Percentiles rank a stretch among this genome's conserved stretches.
Evolutionary conservation across 2,888 invertebrate species (phyloP).

Genomic region (Tiphia femorata): DNA sequence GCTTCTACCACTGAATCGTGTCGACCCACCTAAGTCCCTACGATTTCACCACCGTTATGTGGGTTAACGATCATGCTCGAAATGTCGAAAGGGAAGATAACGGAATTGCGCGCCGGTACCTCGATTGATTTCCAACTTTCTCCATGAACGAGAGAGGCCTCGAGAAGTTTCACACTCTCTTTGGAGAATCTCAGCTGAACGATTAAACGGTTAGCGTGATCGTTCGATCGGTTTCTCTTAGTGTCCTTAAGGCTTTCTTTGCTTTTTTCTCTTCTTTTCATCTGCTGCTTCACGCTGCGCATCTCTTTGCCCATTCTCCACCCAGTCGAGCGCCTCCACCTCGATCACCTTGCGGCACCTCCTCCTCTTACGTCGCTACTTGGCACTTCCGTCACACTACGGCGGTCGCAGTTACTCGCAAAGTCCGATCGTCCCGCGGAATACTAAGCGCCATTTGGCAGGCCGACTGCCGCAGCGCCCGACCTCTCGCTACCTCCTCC

Average conservation of each 20-base stretch:
- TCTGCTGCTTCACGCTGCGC: neutral
- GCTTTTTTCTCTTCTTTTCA: neutral
- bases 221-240: too few species aligned
- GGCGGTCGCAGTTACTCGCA: constrained; percentile 55
- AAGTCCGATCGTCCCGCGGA: constrained; percentile 53
- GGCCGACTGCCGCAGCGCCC: constrained; percentile 35
- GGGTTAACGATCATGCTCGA: too few species aligned
- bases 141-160: too few species aligned
- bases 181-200: too few species aligned
- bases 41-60: too few species aligned
- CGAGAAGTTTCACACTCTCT: too few species aligned
- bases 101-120: too few species aligned
- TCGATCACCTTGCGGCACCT: constrained; percentile 19
- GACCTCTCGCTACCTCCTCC: constrained; percentile 13
- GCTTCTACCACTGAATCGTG: too few species aligned
- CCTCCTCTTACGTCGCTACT: constrained; percentile 33
- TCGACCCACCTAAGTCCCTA: too few species aligned
- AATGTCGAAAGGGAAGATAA: too few species aligned
- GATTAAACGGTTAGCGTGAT: too few species aligned
- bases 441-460: constrained; percentile 65
- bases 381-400: constrained; percentile 60
- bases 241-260: neutral
- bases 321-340: constrained; percentile 18
- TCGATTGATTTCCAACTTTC: too few species aligned
- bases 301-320: constrained; percentile 29